Base-by-base conservation (phyloP, 2,888 invertebrate genomes). In the Apamea anceps region DNA sequence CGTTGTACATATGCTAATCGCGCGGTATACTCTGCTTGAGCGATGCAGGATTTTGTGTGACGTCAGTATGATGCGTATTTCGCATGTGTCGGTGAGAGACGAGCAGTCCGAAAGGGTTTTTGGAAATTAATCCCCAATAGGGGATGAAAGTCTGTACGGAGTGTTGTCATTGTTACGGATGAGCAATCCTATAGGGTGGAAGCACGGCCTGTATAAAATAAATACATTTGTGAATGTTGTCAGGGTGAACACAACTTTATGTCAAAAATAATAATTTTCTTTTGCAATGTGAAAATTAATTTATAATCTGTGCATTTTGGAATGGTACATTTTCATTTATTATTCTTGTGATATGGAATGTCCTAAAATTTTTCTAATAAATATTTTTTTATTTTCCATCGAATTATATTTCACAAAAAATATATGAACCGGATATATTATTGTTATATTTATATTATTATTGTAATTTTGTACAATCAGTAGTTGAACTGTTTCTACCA, bases 301-400 rank as follows among this genome's bases (percentile, higher is more conserved):
- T 48, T 32, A 57, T 63, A 60, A 75, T 32, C 32, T 25, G 75
- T 79, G 77, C 62, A 70, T 70, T 81, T 68, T 48, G 86, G 86
- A 85, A 85, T 85, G 83, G 62, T 57, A 65, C 0, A 28, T 54
- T 70, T 48, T 73, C 21, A 32, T 65, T 63, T 37, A 76, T n/a
- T n/a, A 63, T 48, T 63, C 12, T 37, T 28, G 45, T 75, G 83
- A 85, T 86, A 85, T 86, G 85, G 85, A 85, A 85, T 85, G 85
- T 72, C 65, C 77, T 63, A 82, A 73, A 37, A 12, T 0, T 68
- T 75, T 68, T 62, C 71, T 79, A 85, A 72, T 82, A 82, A 82
- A 74, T 74, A 74, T 67, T 74, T 74, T 32, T 66, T 54, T 77
- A 45, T 65, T 57, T 60, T 54, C 32, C 54, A 54, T 70, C 65